These are phyloP conservation scores for Drosophila gaucha DNA, from an alignment of 2,888 invertebrate genomes.

Conservation along the genomic window DNA sequence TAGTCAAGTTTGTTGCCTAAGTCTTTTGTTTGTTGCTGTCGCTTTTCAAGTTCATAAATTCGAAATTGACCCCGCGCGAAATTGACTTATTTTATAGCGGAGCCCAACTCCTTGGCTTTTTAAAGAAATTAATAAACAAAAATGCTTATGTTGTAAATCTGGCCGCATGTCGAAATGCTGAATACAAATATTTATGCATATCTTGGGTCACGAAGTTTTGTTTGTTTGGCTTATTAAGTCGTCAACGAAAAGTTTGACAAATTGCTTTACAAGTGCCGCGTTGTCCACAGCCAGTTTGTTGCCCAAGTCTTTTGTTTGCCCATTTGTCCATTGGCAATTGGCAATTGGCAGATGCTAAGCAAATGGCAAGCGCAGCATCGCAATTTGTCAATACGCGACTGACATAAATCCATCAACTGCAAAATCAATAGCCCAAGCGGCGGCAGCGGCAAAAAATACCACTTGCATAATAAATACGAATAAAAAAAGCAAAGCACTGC, in stretches of 20 bases:
- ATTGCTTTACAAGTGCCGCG: constrained; percentile 49
- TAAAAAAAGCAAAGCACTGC: constrained; percentile 54
- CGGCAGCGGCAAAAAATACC: constrained; percentile 14
- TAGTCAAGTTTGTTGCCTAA: constrained; percentile 49
- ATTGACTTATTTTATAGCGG: constrained; percentile 32
- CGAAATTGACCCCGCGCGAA: constrained; percentile 43
- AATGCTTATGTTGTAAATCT: constrained; percentile 14
- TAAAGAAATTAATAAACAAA: constrained; percentile 36
- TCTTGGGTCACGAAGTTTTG: constrained; percentile 45
- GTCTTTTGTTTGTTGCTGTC: constrained; percentile 41
- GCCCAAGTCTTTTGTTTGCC: constrained; percentile 58
- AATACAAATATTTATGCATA: constrained; percentile 13
- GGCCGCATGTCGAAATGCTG: constrained; percentile 33
- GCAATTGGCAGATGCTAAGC: constrained; percentile 47
- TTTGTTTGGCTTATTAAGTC: constrained; percentile 45
- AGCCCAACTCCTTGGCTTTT: constrained; percentile 21
- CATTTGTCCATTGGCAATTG: constrained; percentile 48
- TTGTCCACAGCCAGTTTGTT: constrained; percentile 37
- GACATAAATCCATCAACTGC: constrained; percentile 71
- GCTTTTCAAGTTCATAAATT: constrained; percentile 68
- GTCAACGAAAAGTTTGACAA: constrained; percentile 50
- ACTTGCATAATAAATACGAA: constrained; percentile 71
- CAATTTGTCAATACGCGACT: constrained; percentile 70
- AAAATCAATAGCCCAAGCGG: constrained; percentile 53
- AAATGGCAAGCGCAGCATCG: constrained; percentile 34